Evolutionary conservation across 2,797 vertebrate species (phyloP), one percentile per base, ranked within the genome.

Genomic region (Propithecus perrieri): DNA sequence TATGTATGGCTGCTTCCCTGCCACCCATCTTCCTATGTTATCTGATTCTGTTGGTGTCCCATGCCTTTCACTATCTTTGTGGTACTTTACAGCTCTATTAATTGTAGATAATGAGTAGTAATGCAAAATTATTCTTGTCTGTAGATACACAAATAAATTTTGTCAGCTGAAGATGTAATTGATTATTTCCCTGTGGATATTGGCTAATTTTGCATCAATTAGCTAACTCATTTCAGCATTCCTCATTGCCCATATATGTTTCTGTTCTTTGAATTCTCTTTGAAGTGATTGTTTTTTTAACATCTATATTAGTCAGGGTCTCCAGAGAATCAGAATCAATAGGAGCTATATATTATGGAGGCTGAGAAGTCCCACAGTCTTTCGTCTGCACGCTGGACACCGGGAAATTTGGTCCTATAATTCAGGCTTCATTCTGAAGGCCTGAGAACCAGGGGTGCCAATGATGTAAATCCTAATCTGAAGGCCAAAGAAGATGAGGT

Each of bases 91-190:
- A 38, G 18, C 17, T 71, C 41, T 89, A 14, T 80, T 85, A 57
- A 4, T 30, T 72, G 8, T 30, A 72, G 35, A 48, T 22, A 87
- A 38, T 33, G 11, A 7, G 48, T 7, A 74, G 7, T 35, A 86
- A 79, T 57, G 15, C 35, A 89, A 53, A 53, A 94, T 55, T 79
- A 96, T 46, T 85, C 55, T 69, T 71, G 50, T 71, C 11, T 69
- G 17, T 79, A 80, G 63, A 84, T 20, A 50, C 26, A 88, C 18
- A 88, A 71, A 38, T 0, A 33, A 78, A 55, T 76, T 75, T 78
- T 94, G 24, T 85, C 78, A 55, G 43, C 43, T 95, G 67, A 90
- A 85, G 83, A 35, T 57, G 12, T 78, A 41, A 92, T 76, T 94
- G 59, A 95, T 92, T 59, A 85, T 48, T 41, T 22, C 35, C 50